These are phyloP conservation scores for Cepaea hortensis DNA, from an alignment of 2,888 invertebrate species.

Conservation along the genomic window DNA sequence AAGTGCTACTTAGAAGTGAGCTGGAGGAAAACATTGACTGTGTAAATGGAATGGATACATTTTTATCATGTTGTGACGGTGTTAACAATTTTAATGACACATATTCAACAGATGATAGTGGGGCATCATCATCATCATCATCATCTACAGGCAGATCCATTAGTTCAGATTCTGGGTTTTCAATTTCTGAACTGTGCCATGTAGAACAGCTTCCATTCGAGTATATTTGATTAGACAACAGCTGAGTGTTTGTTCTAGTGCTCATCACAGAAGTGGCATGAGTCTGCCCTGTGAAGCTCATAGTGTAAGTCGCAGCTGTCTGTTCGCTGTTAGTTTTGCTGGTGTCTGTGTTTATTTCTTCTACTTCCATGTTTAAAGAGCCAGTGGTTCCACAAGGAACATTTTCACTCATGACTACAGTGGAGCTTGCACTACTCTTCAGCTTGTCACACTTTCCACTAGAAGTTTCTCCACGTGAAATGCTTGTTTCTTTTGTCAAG, in stretches of 20 bases:
- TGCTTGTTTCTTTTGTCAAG: too few species aligned
- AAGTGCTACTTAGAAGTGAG: too few species aligned
- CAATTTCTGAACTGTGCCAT: background rate
- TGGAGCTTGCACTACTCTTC: background rate
- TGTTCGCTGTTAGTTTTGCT: background rate
- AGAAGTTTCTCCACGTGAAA: background rate
- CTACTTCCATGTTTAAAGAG: background rate
- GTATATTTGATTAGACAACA: too few species aligned
- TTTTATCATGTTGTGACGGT: too few species aligned
- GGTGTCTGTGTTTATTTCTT: background rate
- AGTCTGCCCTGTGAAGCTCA: background rate
- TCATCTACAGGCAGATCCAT: conserved; percentile 11
- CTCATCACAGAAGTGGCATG: background rate
- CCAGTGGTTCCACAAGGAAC: background rate
- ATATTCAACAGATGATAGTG: too few species aligned
- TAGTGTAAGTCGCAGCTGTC: background rate
- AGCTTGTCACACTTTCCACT: background rate
- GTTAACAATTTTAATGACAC: too few species aligned
- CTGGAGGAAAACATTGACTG: too few species aligned
- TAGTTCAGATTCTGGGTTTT: background rate
- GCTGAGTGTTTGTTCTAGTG: background rate
- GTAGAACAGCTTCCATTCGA: background rate
- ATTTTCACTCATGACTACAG: background rate
- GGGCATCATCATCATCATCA: background rate
- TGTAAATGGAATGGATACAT: too few species aligned